phyloP scores from a whole-genome alignment of 1,140 invertebrate species.

The Apis florea region DNA sequence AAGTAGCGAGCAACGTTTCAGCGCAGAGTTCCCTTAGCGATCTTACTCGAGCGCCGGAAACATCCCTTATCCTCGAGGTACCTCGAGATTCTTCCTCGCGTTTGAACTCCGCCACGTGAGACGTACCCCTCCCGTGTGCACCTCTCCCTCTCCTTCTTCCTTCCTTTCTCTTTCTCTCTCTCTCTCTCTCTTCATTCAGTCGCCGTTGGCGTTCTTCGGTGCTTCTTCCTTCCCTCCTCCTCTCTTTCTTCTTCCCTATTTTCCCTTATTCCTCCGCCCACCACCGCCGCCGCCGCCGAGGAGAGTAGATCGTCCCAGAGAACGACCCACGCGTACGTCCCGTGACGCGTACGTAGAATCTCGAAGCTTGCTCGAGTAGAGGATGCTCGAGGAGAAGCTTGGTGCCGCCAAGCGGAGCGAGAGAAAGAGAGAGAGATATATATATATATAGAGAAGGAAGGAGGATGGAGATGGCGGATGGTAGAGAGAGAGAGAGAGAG shows the following conservation, averaged over 20 bases:
- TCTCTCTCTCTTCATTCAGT: slow-evolving; percentile 2
- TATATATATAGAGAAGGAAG: slow-evolving; percentile 6
- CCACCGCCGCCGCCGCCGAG: slow-evolving; percentile 22
- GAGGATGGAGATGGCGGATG: slow-evolving; percentile 29
- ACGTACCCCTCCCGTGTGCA: slow-evolving; percentile 16
- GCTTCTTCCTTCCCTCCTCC: slow-evolving; percentile 11
- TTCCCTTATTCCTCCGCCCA: slow-evolving; percentile 10
- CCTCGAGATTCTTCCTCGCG: slow-evolving; percentile 61
- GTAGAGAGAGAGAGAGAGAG: slow-evolving; percentile 32
- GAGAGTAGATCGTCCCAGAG: slow-evolving; percentile 58
- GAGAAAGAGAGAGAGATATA: slow-evolving; percentile 21
- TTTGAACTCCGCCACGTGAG: slow-evolving; percentile 57
- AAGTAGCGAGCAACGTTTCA: slow-evolving; percentile 49
- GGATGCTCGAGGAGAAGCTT: slow-evolving; percentile 65
- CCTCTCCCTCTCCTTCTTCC: neutral
- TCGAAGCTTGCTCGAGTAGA: slow-evolving; percentile 31
- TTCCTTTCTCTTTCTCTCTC: slow-evolving; percentile 1
- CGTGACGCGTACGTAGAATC: slow-evolving; percentile 63
- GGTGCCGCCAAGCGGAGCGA: slow-evolving; percentile 39
- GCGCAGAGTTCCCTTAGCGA: slow-evolving; percentile 57
- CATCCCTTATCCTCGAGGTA: slow-evolving; percentile 66
- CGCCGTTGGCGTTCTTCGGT: neutral
- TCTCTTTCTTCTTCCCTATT: slow-evolving; percentile 17
- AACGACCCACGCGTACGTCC: slow-evolving; percentile 68
- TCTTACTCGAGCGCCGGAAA: slow-evolving; percentile 62